These are phyloP conservation scores for Dryomyza anilis DNA, from an alignment of 2,888 invertebrate genomes.

Conservation along the genomic window DNA sequence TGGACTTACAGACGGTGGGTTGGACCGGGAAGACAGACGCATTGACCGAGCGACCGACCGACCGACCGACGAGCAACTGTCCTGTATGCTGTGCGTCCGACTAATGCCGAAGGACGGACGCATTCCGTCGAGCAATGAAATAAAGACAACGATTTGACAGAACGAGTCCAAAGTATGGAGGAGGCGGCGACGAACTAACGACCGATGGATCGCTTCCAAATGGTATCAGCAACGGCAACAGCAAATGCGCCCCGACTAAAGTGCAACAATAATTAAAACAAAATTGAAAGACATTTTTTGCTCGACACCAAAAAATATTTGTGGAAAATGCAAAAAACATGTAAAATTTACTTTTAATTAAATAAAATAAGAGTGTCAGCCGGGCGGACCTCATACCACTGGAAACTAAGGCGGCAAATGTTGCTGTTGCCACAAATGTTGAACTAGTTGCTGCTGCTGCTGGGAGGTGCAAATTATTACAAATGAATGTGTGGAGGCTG, in stretches of 20 bases:
- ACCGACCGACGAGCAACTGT: background rate
- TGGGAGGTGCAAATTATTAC: constrained; percentile 25
- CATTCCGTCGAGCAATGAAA: background rate
- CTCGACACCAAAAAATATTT: constrained; percentile 24
- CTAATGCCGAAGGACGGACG: background rate
- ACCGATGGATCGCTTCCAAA: constrained; percentile 20
- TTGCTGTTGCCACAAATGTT: background rate
- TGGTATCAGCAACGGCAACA: constrained; percentile 8
- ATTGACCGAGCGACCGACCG: background rate
- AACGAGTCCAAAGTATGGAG: constrained; percentile 42
- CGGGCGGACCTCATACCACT: background rate
- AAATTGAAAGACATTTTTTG: constrained; percentile 27
- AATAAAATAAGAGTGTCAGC: constrained; percentile 36
- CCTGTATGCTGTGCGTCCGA: background rate
- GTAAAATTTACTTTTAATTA: constrained; percentile 43
- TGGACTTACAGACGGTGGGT: too few species aligned
- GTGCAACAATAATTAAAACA: constrained; percentile 23
- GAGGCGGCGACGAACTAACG: constrained; percentile 29
- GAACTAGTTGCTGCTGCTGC: background rate
- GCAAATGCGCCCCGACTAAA: constrained; percentile 17
- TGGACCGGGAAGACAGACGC: too few species aligned
- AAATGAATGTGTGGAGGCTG: constrained; percentile 21
- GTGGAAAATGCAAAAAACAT: constrained; percentile 26
- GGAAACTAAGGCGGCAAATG: background rate
- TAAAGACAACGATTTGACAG: constrained; percentile 35